Base-by-base conservation (phyloP, 2,797 vertebrate genomes). In the Pitangus sulphuratus region DNA sequence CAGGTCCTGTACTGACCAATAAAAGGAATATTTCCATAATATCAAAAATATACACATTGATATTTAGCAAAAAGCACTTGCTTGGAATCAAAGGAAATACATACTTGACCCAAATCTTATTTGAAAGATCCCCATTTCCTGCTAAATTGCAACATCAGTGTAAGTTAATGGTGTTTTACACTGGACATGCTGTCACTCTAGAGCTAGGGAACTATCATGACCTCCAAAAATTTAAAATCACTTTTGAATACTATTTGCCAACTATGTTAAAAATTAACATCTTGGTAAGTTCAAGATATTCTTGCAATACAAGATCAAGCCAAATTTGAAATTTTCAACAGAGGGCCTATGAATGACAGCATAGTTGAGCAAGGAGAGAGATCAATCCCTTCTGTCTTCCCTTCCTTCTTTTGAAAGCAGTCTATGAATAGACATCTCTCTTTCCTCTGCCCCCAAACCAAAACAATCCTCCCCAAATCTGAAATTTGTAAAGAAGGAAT, bases 81-180 rank as follows among this genome's bases (percentile, higher is more conserved):
- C 40, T 58, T 68, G 72, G 45, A 87, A 83, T 42, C 89, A 80
- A 95, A 91, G 65, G 64, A 95, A 96, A 84, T 39, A 61, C 17
- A 47, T 24, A 69, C 50, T 92, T 87, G 86, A 94, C 66, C 50
- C 77, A 87, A 89, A 93, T 70, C 26, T 51, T 80, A 54, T 4
- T 60, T 42, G 51, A 83, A 58, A 93, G 45, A 48, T 78, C 6
- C 20, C 72, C 2, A 11, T 78, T 95, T 93, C 82, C 72, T 75
- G 53, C 45, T 75, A 21, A 95, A 80, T 28, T 86, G 80, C 90
- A 92, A 83, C 71, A 50, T 40, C 60, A 40, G 11, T 8, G 45
- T 28, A 77, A 53, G 40, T 82, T 51, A 40, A 40, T 20, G 42
- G 37, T 83, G 61, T 33, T 93, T 71, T 64, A 85, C 16, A 15